These are phyloP conservation scores for Emydura subglobosa DNA, from an alignment of 2,113 vertebrate genomes.

Conservation along the genomic window DNA sequence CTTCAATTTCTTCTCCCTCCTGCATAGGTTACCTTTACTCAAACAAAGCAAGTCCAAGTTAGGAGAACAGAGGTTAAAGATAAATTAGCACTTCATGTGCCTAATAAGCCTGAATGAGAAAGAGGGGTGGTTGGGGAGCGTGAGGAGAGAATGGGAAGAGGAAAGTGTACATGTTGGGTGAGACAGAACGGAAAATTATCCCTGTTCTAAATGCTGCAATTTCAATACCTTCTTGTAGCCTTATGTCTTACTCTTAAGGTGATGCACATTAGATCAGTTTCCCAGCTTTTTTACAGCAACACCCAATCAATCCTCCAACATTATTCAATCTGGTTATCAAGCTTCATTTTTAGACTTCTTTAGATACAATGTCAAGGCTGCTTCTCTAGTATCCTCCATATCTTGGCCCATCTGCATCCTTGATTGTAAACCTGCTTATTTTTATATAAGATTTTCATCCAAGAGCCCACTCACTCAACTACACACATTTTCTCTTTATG, in stretches of 20 bases:
- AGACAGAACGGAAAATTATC: slow-evolving; percentile 27
- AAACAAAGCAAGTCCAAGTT: neutral
- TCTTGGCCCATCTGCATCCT: neutral
- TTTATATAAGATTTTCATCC: neutral
- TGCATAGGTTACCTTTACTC: neutral
- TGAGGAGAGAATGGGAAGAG: neutral
- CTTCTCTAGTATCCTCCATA: slow-evolving; percentile 34
- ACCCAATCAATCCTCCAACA: slow-evolving; percentile 50
- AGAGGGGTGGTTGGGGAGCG: too few relatives aligned
- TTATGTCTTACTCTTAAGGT: slow-evolving; percentile 33
- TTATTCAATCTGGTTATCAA: slow-evolving; percentile 52
- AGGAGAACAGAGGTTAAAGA: neutral
- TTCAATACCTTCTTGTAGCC: slow-evolving; percentile 44
- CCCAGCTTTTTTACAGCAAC: slow-evolving; percentile 19
- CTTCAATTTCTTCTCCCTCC: neutral
- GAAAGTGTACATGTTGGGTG: neutral
- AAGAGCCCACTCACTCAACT: neutral
- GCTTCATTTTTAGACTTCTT: slow-evolving; percentile 62
- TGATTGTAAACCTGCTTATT: neutral
- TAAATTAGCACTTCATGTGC: neutral
- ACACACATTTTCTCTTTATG: neutral
- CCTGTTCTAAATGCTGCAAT: neutral
- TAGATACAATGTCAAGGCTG: slow-evolving; percentile 53
- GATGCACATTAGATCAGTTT: slow-evolving; percentile 31
- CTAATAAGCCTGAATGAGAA: neutral